Conservation (phyloP, 1,140 invertebrate species). For the Kradibia gibbosae region DNA sequence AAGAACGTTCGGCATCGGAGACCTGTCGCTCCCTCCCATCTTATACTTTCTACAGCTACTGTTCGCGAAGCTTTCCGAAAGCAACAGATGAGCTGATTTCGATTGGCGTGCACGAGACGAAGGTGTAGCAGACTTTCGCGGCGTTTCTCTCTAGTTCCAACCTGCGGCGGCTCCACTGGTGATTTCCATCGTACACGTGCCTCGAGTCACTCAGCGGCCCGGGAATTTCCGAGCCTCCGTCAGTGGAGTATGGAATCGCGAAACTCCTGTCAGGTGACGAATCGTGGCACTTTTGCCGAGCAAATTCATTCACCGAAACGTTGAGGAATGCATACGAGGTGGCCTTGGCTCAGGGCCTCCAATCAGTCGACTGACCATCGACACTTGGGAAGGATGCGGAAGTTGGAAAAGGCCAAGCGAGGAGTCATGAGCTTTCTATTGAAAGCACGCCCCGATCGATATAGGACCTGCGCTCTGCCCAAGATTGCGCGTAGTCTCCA, state of each 20-base stretch:
- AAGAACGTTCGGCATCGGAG: background rate
- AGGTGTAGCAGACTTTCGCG: background rate
- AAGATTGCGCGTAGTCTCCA: slow-evolving; percentile 46
- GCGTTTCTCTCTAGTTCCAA: slow-evolving; percentile 20
- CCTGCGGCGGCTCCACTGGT: slow-evolving; percentile 11
- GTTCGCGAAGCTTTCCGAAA: background rate
- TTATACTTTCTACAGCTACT: too few species aligned
- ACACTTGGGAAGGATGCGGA: background rate
- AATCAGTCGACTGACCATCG: too few species aligned
- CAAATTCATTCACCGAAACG: too few species aligned
- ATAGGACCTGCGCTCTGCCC: slow-evolving; percentile 63
- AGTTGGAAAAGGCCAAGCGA: too few species aligned
- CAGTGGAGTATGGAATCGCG: too few species aligned
- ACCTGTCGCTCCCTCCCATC: background rate
- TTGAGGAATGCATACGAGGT: background rate
- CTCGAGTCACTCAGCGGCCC: too few species aligned
- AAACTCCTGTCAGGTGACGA: background rate
- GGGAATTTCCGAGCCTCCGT: background rate
- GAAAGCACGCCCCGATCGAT: slow-evolving; percentile 58
- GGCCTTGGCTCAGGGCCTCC: background rate
- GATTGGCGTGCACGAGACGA: background rate
- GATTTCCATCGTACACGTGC: background rate
- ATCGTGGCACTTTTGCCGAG: background rate
- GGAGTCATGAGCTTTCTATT: too few species aligned
- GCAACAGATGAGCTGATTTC: slow-evolving; percentile 47